Evolutionary conservation across 2,113 vertebrate species (phyloP), one percentile per base, ranked within the genome.

Genomic region (Pluvianellus socialis): DNA sequence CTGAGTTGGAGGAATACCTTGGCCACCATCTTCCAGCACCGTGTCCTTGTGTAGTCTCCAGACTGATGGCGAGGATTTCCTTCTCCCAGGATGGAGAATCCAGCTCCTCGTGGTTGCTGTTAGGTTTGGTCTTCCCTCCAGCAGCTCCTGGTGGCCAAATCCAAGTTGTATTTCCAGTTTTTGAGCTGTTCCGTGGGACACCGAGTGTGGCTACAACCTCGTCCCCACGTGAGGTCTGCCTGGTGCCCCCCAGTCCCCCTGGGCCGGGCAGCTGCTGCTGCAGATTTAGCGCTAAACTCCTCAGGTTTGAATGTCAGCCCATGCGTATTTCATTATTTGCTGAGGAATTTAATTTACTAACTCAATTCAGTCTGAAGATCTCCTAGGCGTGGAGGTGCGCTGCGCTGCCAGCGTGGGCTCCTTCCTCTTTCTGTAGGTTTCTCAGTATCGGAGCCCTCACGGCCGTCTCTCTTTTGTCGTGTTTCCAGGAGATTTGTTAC

Each of bases 191-290:
- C 49, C 3, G 5, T 44, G 67, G 6, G 68, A 63, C 40, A 17
- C 49, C 0, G 3, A 47, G 27, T 0, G 2, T 21, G 42, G 23
- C 50, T 45, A 15, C 15, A 27, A 55, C 45, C 67, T n/a, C 52
- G 67, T 27, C 30, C 16, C 66, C 1, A 1, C 3, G 67, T 42
- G 45, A 44, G 67, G 19, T 72, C 55, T 52, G 19, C 30, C 56
- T 1, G 3, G 32, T 63, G 32, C 5, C 11, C 53, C 33, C 53
- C 2, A 5, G 17, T 8, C 18, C 22, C 28, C 18, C 28, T 1
- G 1, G 32, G 20, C 38, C 20, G 38, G 20, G 68, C 81, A 45
- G 58, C 20, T 73, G 81, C 56, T 35, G 1, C 67, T 23, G 56
- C 56, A 44, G 38, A 35, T 30, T 14, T 42, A 72, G 45, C 80